Base-by-base conservation (phyloP, 2,797 vertebrate genomes). In the Clarias pachynema region DNA sequence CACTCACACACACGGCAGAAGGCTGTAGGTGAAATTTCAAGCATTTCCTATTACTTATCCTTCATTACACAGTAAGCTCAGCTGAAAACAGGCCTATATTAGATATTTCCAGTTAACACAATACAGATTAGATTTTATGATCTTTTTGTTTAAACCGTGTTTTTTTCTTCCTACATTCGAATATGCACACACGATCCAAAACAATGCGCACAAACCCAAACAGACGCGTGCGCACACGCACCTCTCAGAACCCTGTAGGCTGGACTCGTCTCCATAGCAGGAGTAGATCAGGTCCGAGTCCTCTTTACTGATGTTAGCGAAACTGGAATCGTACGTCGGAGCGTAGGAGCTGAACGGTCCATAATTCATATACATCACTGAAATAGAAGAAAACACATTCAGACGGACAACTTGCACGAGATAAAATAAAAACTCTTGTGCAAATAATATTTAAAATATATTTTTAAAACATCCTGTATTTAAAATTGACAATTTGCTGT, bases 361-460 rank as follows among this genome's bases (percentile, higher is more conserved):
- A 0, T 99, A 99, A 93, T 96, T 98, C 94, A 99, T 93, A 93
- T 99, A 99, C n/a, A 96, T 92, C 92, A 99, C 98, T 99, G 92
- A 69, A 62, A 49, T 29, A 73, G 78, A 81, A 57, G 20, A 81
- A 37, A 5, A 31, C 49, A 60, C 34, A 40, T 56, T 1, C 5
- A n/a, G 37, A 78, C 6, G 2, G 15, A 37, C 0, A 16, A 49
- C 15, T 75, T n/a, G 65, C 24, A 56, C 70, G 10, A 16, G 14
- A 5, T 53, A 7, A 22, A 7, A 18, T 0, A 4, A 26, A 49
- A 49, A 49, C 12, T 1, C 12, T 14, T 49, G 49, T 49, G 49
- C 49, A 49, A 49, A 49, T 49, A 49, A 14, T 49, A 3, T 12
- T 49, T 14, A 49, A 49, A 49, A 49, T 49, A 49, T 49, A 49